Conservation (phyloP, 2,888 invertebrate species). For the Agriopis leucophaearia region DNA sequence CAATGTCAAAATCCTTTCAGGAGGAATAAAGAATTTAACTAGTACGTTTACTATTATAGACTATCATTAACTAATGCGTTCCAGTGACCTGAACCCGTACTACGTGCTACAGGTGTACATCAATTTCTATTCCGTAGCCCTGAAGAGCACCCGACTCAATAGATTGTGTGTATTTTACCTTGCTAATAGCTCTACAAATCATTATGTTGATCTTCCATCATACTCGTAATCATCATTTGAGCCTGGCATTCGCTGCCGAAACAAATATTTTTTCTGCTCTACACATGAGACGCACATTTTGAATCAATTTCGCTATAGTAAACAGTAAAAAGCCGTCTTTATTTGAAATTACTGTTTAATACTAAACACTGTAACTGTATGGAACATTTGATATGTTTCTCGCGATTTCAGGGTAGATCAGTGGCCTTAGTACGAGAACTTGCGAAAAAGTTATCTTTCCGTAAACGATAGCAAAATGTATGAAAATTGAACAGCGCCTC, state of each 20-base stretch:
- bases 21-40: too few relatives aligned
- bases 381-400: too few relatives aligned
- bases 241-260: not conserved
- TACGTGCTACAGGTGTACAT: not conserved
- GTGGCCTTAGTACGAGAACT: too few relatives aligned
- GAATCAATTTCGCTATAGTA: not conserved
- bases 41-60: too few relatives aligned
- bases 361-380: too few relatives aligned
- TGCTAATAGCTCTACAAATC: conserved; percentile 8
- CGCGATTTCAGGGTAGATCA: too few relatives aligned
- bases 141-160: not conserved
- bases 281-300: not conserved
- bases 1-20: too few relatives aligned
- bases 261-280: not conserved
- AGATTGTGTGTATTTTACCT: not conserved
- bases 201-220: not conserved
- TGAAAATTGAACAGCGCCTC: too few relatives aligned
- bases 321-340: too few relatives aligned
- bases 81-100: not conserved
- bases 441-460: too few relatives aligned
- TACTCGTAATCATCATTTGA: conserved; percentile 14
- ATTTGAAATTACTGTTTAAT: too few relatives aligned
- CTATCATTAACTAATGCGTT: not conserved
- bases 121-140: not conserved
- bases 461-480: too few relatives aligned